phyloP scores from a whole-genome alignment of 2,888 invertebrate species.

The Tachystola acroxantha region DNA sequence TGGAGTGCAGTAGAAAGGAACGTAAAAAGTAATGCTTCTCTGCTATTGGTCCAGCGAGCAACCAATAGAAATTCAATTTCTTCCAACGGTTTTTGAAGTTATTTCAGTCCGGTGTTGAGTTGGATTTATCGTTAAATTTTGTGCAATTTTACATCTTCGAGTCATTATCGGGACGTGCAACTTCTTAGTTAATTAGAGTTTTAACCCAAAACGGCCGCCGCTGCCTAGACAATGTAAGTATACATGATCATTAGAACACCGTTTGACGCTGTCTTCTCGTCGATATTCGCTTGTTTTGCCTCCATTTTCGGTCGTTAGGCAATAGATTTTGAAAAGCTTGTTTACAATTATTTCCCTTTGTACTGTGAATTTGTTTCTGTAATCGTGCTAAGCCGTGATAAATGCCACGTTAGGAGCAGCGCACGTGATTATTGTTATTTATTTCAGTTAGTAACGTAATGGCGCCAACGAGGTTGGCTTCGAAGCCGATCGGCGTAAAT shows the following conservation, averaged over 20 bases:
- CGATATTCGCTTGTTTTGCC: conserved; percentile 72
- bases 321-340: conserved; percentile 46
- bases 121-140: conserved; percentile 48
- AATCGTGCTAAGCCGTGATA: conserved; percentile 15
- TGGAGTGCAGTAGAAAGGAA: too few relatives aligned
- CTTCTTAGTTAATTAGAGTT: conserved; percentile 33
- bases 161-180: conserved; percentile 35
- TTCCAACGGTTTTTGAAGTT: conserved; percentile 70
- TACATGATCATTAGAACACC: conserved; percentile 29
- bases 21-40: conserved; percentile 31
- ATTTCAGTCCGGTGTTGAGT: conserved; percentile 53
- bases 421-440: conserved; percentile 44
- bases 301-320: conserved; percentile 68
- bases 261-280: conserved; percentile 40
- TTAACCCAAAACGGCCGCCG: conserved; percentile 49
- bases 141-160: conserved; percentile 38
- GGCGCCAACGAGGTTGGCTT: conserved; percentile 81
- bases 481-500: conserved; percentile 62
- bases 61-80: conserved; percentile 59
- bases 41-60: conserved; percentile 34
- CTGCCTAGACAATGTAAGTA: conserved; percentile 57
- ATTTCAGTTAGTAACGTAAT: conserved; percentile 61
- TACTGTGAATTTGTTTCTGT: conserved; percentile 12
- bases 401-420: conserved; percentile 21
- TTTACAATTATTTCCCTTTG: conserved; percentile 33